Evolutionary conservation across 1,140 invertebrate genomes (phyloP).

Genomic region (Calliopsis andreniformis): DNA sequence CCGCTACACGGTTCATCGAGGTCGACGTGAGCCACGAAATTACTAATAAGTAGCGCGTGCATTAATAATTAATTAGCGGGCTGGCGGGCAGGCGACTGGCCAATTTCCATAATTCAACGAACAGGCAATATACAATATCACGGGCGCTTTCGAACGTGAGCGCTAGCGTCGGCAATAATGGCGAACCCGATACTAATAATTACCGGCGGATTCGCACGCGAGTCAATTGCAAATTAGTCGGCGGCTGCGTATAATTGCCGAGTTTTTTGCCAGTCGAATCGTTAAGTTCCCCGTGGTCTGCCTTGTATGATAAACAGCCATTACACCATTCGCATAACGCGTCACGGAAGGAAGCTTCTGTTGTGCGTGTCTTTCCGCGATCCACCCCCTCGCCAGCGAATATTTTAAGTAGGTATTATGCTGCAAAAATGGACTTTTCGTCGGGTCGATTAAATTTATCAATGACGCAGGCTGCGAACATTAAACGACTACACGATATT

Average conservation of each 20-base stretch:
- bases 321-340: conserved; percentile 1
- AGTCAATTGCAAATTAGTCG: conserved; percentile 63
- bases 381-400: neutral
- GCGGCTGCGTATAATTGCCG: conserved; percentile 52
- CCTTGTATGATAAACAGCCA: conserved; percentile 31
- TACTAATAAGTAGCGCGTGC: conserved; percentile 24
- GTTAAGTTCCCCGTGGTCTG: conserved; percentile 2
- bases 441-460: no score
- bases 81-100: neutral
- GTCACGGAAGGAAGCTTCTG: neutral
- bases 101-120: conserved; percentile 64
- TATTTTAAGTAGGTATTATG: no score
- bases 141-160: conserved; percentile 30
- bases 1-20: neutral
- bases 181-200: conserved; percentile 63
- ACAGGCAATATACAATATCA: conserved; percentile 29
- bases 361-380: neutral
- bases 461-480: no score
- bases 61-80: conserved; percentile 46
- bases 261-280: conserved; percentile 41
- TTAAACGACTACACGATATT: no score
- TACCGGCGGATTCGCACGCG: conserved; percentile 56
- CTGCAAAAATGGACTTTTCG: no score
- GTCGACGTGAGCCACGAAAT: neutral
- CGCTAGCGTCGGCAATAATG: conserved; percentile 42